Percentiles rank a stretch among this genome's conserved stretches.
These are phyloP conservation scores for Troides aeacus DNA, from an alignment of 2,888 invertebrate species.

Conservation along the genomic window DNA sequence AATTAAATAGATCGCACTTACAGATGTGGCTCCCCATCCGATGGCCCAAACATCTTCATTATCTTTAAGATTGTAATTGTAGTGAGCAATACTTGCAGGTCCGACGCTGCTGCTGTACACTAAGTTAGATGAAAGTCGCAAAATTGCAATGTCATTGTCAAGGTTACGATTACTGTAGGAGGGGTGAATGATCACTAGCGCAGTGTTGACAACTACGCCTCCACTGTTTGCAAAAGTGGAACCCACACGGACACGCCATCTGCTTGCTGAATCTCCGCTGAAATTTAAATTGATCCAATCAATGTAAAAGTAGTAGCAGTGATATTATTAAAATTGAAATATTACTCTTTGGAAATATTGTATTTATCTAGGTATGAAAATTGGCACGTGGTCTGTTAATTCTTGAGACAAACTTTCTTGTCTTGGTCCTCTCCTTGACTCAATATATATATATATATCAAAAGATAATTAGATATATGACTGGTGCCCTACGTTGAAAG, in stretches of 20 bases:
- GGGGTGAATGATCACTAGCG: conserved; percentile 37
- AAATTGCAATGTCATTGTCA: conserved; percentile 49
- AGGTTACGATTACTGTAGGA: conserved; percentile 33
- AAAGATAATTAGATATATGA: too few species aligned
- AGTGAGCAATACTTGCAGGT: conserved; percentile 45
- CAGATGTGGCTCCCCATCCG: conserved; percentile 57
- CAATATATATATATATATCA: too few species aligned
- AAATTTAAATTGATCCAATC: neutral
- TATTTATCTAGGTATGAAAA: too few species aligned
- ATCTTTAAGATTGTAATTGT: conserved; percentile 49
- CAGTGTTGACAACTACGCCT: conserved; percentile 33
- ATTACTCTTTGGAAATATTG: too few species aligned
- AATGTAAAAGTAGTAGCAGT: too few species aligned
- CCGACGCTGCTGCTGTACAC: conserved; percentile 36
- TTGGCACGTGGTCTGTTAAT: too few species aligned
- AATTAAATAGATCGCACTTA: conserved; percentile 19
- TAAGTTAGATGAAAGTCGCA: conserved; percentile 39
- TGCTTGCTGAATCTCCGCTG: conserved; percentile 30
- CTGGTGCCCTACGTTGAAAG: too few species aligned
- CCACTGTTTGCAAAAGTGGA: conserved; percentile 39
- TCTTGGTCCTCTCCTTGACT: too few species aligned
- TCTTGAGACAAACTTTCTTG: too few species aligned
- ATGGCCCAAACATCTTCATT: conserved; percentile 52
- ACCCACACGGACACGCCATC: conserved; percentile 44
- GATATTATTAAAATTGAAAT: too few species aligned